Evolutionary conservation across 2,113 vertebrate genomes (phyloP).

Genomic region (Felis catus): F.catus_Fca126_mat1.0 CM031419.1:131873501-131874000

Average conservation of each 20-base stretch:
- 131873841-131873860: no score
- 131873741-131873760: not conserved
- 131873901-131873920: no score
- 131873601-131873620: conserved; percentile 1
- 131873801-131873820: not conserved
- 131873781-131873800: not conserved
- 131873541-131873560: not conserved
- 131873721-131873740: not conserved
- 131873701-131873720: not conserved
- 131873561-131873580: not conserved
- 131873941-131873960: no score
- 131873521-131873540: not conserved
- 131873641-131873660: not conserved
- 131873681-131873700: not conserved
- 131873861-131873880: no score
- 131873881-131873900: no score
- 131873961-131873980: no score
- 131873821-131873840: no score
- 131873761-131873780: not conserved
- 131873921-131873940: no score
- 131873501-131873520: not conserved
- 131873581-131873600: not conserved
- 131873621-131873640: not conserved
- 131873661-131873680: not conserved
- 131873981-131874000: no score